Evolutionary conservation across 2,113 vertebrate genomes (phyloP).

Genomic region (Zosterops borbonicus): DNA sequence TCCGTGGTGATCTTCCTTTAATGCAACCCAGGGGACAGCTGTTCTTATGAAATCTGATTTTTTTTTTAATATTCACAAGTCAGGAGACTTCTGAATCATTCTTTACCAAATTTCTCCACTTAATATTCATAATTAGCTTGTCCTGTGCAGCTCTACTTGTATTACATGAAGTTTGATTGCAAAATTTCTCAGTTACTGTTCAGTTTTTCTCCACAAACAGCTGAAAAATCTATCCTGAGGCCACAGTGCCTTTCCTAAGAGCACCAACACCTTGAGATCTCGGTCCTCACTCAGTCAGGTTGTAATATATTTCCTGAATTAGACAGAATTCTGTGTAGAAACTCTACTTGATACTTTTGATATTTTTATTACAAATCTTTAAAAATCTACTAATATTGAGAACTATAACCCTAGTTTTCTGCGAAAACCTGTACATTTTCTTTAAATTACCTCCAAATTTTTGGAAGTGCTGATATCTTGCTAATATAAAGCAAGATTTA

Average conservation of each 20-base stretch:
- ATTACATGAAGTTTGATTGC: neutral
- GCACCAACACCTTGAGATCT: neutral
- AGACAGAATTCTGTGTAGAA: neutral
- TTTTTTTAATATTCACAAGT: neutral
- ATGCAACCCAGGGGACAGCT: neutral
- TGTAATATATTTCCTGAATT: neutral
- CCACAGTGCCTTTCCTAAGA: neutral
- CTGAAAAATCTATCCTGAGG: neutral
- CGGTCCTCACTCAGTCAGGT: neutral
- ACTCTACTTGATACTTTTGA: neutral
- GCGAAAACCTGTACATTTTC: neutral
- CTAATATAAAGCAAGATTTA: neutral
- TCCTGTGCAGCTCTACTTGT: neutral
- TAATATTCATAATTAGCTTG: neutral
- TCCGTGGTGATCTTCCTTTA: neutral
- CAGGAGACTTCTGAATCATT: neutral
- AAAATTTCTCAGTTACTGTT: neutral
- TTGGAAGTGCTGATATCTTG: neutral
- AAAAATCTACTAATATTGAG: neutral
- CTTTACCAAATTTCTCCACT: neutral
- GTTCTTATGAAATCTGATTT: neutral
- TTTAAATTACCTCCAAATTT: neutral
- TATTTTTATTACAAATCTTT: neutral
- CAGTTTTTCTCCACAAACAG: neutral
- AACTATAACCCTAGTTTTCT: neutral